Conservation (phyloP, 2,888 invertebrate genomes). For the Syritta pipiens region DNA sequence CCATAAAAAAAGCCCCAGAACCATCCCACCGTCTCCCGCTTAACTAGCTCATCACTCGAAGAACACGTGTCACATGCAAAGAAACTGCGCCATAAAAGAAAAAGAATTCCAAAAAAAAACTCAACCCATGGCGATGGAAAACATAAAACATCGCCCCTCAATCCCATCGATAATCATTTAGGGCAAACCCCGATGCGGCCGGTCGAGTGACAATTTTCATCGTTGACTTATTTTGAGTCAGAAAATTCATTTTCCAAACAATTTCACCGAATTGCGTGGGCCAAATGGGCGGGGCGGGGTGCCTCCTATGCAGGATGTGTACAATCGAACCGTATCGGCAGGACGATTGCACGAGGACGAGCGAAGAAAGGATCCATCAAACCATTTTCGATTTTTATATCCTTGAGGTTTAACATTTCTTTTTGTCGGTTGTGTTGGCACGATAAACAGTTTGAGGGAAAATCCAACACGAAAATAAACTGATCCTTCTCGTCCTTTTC, state of each 20-base stretch:
- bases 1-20: too few relatives aligned
- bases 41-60: too few relatives aligned
- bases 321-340: background rate
- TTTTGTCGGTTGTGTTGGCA: too few relatives aligned
- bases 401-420: slow-evolving; percentile 49
- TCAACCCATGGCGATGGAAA: background rate
- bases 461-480: slow-evolving; percentile 18
- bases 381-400: slow-evolving; percentile 44
- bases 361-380: slow-evolving; percentile 48
- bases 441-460: slow-evolving; percentile 30
- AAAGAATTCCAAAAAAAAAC: background rate
- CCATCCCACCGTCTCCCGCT: too few relatives aligned
- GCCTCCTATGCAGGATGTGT: background rate
- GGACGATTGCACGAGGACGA: background rate
- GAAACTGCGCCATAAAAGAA: background rate
- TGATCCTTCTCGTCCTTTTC: slow-evolving; percentile 11
- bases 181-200: background rate
- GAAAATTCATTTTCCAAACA: slow-evolving; percentile 44
- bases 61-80: slow-evolving; percentile 14
- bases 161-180: slow-evolving; percentile 19
- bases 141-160: slow-evolving; percentile 10
- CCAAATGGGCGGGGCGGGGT: background rate
- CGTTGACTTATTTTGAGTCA: background rate
- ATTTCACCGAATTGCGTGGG: slow-evolving; percentile 42
- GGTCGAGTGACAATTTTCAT: slow-evolving; percentile 9